Conservation (phyloP, 2,888 invertebrate species). For the Anaspis maculata region DNA sequence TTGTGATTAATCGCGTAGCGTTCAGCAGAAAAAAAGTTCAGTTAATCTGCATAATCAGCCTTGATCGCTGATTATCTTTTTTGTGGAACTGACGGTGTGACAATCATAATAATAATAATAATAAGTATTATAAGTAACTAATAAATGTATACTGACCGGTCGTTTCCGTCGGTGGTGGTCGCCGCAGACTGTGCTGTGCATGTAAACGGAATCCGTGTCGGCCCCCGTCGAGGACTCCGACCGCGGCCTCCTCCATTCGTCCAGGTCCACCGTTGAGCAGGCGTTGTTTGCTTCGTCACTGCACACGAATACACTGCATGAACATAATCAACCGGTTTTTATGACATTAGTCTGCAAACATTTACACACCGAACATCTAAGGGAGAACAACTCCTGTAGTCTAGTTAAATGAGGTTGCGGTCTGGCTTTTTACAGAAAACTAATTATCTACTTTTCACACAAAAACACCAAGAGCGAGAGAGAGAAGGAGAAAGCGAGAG, state of each 20-base stretch:
- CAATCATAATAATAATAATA: no score
- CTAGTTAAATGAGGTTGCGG: no score
- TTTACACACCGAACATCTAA: conserved; percentile 26
- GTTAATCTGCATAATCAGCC: no score
- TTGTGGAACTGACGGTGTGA: no score
- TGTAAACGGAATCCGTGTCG: conserved; percentile 64
- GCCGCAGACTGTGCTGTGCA: conserved; percentile 35
- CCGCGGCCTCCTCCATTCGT: conserved; percentile 62
- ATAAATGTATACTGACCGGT: conserved; percentile 36
- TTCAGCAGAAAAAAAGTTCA: no score
- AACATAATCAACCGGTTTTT: conserved; percentile 21
- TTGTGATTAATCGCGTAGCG: no score
- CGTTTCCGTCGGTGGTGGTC: conserved; percentile 40
- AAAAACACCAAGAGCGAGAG: no score
- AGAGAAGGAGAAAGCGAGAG: no score
- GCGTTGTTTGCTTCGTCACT: conserved; percentile 71
- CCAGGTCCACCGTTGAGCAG: conserved; percentile 52
- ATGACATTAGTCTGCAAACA: conserved; percentile 11
- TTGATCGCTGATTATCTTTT: no score
- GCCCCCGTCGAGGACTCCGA: conserved; percentile 67
- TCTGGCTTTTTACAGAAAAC: no score
- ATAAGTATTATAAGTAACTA: no score
- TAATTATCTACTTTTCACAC: no score
- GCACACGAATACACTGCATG: conserved; percentile 39
- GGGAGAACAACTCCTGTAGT: not conserved